Conservation (phyloP, 2,888 invertebrate species). For the Standfussiana lucernea region DNA sequence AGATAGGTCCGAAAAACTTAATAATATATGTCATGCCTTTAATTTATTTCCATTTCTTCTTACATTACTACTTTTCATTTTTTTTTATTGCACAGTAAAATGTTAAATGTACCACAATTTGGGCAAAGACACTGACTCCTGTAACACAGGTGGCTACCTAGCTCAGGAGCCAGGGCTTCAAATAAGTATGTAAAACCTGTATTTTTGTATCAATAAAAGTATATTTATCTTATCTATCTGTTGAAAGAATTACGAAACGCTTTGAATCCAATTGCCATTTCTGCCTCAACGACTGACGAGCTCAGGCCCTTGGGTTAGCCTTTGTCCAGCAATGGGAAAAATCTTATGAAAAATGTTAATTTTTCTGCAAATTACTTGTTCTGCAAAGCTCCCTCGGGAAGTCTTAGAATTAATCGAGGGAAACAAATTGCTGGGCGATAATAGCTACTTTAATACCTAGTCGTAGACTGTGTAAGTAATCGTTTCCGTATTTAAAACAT, state of each 20-base stretch:
- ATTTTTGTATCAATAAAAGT: no score
- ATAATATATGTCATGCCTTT: background rate
- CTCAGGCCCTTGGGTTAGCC: background rate
- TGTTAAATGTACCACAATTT: no score
- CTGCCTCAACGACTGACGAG: background rate
- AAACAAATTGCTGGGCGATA: slow-evolving; percentile 21
- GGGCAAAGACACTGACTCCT: no score
- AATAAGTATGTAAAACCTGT: no score
- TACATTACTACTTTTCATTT: no score
- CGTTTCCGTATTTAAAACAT: slow-evolving; percentile 32
- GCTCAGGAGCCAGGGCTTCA: no score
- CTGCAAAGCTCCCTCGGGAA: slow-evolving; percentile 24
- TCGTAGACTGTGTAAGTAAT: slow-evolving; percentile 26
- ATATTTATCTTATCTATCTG: no score
- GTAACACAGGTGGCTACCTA: no score
- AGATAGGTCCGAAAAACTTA: background rate
- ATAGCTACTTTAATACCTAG: slow-evolving; percentile 20
- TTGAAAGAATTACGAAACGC: no score
- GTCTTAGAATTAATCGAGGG: slow-evolving; percentile 35
- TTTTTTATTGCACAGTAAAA: no score
- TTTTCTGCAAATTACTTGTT: slow-evolving; percentile 10
- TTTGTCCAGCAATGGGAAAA: background rate
- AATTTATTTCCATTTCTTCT: no score
- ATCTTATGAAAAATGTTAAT: background rate
- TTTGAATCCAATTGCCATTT: background rate